Evolutionary conservation across 2,113 vertebrate species (phyloP).

Genomic region (Tetraodon nigroviridis): DNA sequence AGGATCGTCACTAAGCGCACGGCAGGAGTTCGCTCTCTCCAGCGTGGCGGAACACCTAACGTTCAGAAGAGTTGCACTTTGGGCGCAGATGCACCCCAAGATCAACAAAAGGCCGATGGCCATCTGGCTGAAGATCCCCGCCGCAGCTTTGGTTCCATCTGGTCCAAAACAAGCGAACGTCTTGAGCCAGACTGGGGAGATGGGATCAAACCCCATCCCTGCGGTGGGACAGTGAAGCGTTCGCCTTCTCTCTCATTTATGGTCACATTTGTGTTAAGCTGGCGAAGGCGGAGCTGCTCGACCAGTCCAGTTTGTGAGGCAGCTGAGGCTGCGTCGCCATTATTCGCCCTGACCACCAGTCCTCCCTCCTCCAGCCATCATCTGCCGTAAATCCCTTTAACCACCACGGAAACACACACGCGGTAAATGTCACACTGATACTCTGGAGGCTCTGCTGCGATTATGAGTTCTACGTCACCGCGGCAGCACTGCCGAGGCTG

Average conservation of each 20-base stretch:
- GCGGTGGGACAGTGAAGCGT: conserved; percentile 44
- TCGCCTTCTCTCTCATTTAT: conserved; percentile 51
- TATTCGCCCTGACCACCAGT: background rate
- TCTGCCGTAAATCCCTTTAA: conserved; percentile 52
- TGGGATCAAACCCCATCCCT: conserved; percentile 39
- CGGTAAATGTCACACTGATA: conserved; percentile 63
- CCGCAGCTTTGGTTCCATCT: conserved; percentile 36
- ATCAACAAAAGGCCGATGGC: conserved; percentile 61
- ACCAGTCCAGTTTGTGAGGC: conserved; percentile 51
- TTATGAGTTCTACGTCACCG: no score
- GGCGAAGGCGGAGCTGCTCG: conserved; percentile 49
- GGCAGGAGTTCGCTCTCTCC: background rate
- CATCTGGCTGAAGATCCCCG: conserved; percentile 62
- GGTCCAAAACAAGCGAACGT: conserved; percentile 32
- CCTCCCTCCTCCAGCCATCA: no score
- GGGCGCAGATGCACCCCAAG: no score
- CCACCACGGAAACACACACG: conserved; percentile 53
- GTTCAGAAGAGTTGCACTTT: background rate
- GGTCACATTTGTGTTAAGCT: conserved; percentile 47
- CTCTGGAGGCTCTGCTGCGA: conserved; percentile 37
- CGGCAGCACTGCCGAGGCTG: no score
- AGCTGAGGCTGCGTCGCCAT: conserved; percentile 48
- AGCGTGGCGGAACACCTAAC: background rate
- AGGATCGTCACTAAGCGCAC: conserved; percentile 8
- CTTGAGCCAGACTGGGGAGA: conserved; percentile 24